Evolutionary conservation across 2,797 vertebrate species (phyloP).

Genomic region (Glyptemys insculpta): DNA sequence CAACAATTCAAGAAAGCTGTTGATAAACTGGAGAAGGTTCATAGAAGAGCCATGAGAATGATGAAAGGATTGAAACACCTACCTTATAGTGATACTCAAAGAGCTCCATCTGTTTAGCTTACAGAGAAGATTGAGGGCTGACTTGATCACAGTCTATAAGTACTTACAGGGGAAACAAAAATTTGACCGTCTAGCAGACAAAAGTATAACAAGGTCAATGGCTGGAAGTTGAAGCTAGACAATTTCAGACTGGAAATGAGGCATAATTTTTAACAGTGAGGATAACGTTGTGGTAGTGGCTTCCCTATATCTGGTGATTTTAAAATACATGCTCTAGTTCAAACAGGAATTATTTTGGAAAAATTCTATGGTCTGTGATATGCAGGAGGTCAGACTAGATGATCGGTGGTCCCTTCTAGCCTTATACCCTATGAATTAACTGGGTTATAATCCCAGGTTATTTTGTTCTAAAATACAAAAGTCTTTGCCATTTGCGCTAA

Average conservation of each 20-base stretch:
- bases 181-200: not conserved
- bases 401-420: not conserved
- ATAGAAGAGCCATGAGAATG: not conserved
- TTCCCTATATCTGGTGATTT: too few species aligned
- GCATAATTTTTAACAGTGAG: not conserved
- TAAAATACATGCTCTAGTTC: not conserved
- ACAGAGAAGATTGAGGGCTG: not conserved
- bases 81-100: not conserved
- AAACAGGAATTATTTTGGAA: not conserved
- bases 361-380: not conserved
- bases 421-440: not conserved
- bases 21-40: not conserved
- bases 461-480: not conserved
- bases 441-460: not conserved
- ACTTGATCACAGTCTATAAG: not conserved
- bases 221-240: not conserved
- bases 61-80: not conserved
- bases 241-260: not conserved
- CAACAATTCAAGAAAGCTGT: not conserved
- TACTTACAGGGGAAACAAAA: not conserved
- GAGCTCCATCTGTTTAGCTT: not conserved
- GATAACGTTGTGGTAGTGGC: too few species aligned
- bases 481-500: not conserved
- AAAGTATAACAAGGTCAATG: not conserved
- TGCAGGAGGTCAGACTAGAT: not conserved